phyloP scores from a whole-genome alignment of 2,113 vertebrate genomes.

The Ptilorrhoa leucosticta region DNA sequence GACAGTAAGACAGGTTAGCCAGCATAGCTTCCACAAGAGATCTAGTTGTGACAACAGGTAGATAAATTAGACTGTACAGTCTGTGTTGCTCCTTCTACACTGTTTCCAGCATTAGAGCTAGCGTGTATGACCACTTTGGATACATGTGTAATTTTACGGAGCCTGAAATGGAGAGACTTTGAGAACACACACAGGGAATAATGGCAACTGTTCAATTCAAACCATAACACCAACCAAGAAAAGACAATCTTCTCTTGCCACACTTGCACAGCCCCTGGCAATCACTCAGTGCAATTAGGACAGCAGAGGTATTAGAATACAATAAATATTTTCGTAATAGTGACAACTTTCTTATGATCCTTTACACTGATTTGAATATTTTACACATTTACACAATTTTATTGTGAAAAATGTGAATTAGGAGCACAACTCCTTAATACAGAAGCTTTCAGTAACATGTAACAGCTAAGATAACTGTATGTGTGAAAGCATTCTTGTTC shows the following conservation, averaged over 20 bases:
- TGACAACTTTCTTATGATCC: not conserved
- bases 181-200: not conserved
- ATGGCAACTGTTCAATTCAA: not conserved
- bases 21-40: not conserved
- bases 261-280: not conserved
- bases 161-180: not conserved
- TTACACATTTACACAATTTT: too few species aligned
- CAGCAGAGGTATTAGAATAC: not conserved
- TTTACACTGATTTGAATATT: not conserved
- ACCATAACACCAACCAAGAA: not conserved
- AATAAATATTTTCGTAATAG: not conserved
- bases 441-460: not conserved
- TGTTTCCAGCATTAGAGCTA: not conserved
- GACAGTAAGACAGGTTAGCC: not conserved
- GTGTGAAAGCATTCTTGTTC: not conserved
- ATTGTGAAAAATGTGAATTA: not conserved
- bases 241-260: not conserved
- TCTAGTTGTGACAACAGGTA: not conserved
- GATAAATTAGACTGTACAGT: not conserved
- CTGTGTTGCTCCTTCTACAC: not conserved
- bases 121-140: not conserved
- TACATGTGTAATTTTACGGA: not conserved
- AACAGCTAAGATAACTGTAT: not conserved
- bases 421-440: not conserved
- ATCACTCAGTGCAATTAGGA: not conserved